Evolutionary conservation across 2,888 invertebrate species (phyloP).

Genomic region (Plagodis dolabraria): DNA sequence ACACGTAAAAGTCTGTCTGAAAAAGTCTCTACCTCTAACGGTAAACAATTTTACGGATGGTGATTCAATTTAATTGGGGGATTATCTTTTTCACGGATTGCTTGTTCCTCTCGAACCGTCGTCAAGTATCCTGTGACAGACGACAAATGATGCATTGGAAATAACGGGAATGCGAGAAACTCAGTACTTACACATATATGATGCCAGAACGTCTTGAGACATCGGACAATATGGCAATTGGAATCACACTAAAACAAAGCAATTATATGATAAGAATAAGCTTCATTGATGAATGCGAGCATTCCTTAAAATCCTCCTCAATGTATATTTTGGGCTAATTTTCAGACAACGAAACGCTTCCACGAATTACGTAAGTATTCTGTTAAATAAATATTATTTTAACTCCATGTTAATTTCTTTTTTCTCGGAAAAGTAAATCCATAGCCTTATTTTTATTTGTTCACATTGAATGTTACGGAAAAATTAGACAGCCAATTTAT

Average conservation of each 20-base stretch:
- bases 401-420: too few species aligned
- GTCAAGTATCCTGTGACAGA: conserved; percentile 72
- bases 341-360: too few species aligned
- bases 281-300: conserved; percentile 27
- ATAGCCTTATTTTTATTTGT: too few species aligned
- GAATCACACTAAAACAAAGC: conserved; percentile 31
- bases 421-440: conserved; percentile 3
- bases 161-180: conserved; percentile 18
- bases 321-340: too few species aligned
- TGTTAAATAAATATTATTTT: too few species aligned
- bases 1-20: conserved; percentile 39
- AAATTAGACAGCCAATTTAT: conserved; percentile 21
- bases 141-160: conserved; percentile 75
- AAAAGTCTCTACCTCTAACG: conserved; percentile 65
- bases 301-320: neutral
- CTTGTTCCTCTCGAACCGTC: conserved; percentile 62
- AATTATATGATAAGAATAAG: conserved; percentile 27
- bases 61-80: conserved; percentile 79
- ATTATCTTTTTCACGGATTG: conserved; percentile 75
- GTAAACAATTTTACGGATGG: conserved; percentile 81
- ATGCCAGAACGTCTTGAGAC: conserved; percentile 26
- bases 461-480: conserved; percentile 1
- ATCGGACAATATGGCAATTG: conserved; percentile 13
- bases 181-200: conserved; percentile 28
- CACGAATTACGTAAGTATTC: too few species aligned